Conservation (phyloP, 2,113 vertebrate species). For the Tursiops truncatus region DNA sequence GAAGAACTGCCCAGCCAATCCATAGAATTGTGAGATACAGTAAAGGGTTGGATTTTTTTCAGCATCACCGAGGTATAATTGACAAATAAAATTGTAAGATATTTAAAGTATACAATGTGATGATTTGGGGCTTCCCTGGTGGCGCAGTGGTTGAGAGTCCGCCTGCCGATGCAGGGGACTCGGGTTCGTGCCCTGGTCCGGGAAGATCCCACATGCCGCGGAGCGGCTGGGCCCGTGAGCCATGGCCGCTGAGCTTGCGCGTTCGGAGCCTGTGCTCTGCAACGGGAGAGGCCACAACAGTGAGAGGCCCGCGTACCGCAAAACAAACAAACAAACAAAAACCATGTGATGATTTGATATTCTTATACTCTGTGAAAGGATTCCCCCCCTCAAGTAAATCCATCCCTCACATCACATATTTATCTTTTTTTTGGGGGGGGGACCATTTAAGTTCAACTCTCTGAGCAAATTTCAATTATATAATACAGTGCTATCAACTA, state of each 20-base stretch:
- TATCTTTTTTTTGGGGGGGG: background rate
- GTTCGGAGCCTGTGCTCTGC: no score
- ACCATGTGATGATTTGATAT: background rate
- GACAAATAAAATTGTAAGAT: background rate
- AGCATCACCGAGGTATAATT: background rate
- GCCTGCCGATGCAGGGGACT: no score
- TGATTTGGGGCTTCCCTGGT: background rate
- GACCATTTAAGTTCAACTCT: background rate
- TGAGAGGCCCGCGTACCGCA: no score
- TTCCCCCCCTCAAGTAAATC: background rate
- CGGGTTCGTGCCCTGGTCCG: no score
- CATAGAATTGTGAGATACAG: background rate
- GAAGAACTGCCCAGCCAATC: background rate
- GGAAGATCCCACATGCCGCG: no score
- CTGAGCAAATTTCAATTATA: background rate
- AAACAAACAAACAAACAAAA: no score
- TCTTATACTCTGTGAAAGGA: background rate
- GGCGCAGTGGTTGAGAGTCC: no score
- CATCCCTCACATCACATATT: background rate
- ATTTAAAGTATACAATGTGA: background rate
- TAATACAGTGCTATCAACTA: background rate
- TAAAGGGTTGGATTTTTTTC: background rate
- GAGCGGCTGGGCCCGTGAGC: no score
- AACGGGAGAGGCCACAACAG: no score
- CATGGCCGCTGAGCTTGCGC: no score